Conservation (phyloP, 2,797 vertebrate species). For the Anas georgica region DNA sequence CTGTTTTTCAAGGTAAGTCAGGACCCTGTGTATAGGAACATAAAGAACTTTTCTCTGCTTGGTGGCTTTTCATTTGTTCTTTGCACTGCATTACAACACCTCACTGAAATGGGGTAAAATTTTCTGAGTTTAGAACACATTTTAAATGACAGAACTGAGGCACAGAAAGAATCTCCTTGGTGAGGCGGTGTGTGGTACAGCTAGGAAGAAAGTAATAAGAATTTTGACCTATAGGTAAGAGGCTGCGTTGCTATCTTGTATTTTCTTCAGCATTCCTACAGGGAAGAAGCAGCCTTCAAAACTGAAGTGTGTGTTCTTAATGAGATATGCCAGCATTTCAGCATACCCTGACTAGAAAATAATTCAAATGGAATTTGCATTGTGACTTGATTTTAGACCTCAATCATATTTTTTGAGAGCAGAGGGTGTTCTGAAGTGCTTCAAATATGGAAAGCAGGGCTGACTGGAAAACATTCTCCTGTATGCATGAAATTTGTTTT, state of each 20-base stretch:
- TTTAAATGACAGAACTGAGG: neutral
- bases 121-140: rapidly evolving
- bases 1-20: conserved; percentile 91
- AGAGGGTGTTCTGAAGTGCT: neutral
- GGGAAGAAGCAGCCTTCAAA: neutral
- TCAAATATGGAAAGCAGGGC: neutral
- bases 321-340: neutral
- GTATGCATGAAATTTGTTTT: neutral
- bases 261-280: neutral
- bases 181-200: neutral
- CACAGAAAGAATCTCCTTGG: neutral
- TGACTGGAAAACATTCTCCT: neutral
- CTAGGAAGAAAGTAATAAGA: neutral
- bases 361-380: neutral
- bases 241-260: neutral
- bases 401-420: neutral
- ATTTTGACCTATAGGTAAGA: neutral
- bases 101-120: neutral
- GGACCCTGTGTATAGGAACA: neutral
- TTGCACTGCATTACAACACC: neutral
- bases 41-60: neutral
- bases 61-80: neutral
- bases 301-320: neutral
- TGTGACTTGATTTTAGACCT: neutral
- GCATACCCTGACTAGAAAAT: neutral